Conservation (phyloP, 2,797 vertebrate genomes). For the Scleropages formosus region DNA sequence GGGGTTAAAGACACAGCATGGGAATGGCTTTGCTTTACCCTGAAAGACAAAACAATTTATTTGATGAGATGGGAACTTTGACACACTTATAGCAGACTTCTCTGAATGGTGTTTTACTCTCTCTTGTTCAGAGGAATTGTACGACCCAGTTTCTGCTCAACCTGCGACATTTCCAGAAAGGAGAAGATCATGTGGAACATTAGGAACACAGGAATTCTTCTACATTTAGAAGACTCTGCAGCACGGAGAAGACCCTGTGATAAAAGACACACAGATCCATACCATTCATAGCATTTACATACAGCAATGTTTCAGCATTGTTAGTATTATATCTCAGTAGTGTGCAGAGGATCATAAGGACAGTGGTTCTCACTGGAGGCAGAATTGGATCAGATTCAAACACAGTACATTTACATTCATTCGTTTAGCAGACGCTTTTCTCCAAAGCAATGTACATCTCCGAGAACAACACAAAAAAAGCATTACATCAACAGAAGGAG, state of each 20-base stretch:
- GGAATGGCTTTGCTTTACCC: not conserved
- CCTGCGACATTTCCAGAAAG: not conserved
- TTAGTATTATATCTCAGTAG: too few species aligned
- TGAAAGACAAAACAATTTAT: not conserved
- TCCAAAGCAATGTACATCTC: too few species aligned
- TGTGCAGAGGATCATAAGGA: too few species aligned
- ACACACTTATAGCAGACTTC: not conserved
- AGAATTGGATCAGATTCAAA: too few species aligned
- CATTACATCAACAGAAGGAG: too few species aligned
- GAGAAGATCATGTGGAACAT: not conserved
- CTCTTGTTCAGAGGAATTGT: slow-evolving; percentile 1
- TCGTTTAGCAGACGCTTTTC: too few species aligned
- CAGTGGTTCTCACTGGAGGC: too few species aligned
- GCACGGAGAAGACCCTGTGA: not conserved
- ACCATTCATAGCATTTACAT: too few species aligned
- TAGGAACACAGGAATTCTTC: not conserved
- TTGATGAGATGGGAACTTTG: not conserved
- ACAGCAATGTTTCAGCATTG: too few species aligned
- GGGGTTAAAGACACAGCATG: not conserved
- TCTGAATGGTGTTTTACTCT: not conserved
- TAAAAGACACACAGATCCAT: too few species aligned
- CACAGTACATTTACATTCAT: too few species aligned
- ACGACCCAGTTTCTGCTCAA: slow-evolving; percentile 17
- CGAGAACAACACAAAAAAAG: too few species aligned
- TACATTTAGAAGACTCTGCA: not conserved